These are phyloP conservation scores for Abramis brama DNA, from an alignment of 2,113 vertebrate species.

Conservation along the genomic window DNA sequence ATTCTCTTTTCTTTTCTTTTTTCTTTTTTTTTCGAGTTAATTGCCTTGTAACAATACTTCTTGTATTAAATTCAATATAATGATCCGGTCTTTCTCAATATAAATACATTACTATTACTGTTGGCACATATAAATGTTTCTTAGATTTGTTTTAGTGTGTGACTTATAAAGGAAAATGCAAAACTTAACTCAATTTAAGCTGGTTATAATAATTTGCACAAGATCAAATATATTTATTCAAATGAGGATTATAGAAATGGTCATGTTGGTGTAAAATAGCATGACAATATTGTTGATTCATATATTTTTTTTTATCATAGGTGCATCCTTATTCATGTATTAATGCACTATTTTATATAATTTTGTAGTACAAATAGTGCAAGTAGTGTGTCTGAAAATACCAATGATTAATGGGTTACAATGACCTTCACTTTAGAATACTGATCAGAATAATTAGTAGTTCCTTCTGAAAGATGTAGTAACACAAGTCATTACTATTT, in stretches of 20 bases:
- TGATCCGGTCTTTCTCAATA: not conserved
- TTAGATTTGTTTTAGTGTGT: not conserved
- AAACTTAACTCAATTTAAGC: not conserved
- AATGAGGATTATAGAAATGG: not conserved
- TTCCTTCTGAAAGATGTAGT: too few relatives aligned
- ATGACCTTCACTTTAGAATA: too few relatives aligned
- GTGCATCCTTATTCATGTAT: not conserved
- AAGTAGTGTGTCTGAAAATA: not conserved
- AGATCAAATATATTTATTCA: not conserved
- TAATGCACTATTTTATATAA: not conserved
- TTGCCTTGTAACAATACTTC: not conserved
- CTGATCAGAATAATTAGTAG: too few relatives aligned
- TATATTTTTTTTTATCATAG: not conserved
- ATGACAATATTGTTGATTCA: not conserved
- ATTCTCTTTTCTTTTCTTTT: too few relatives aligned
- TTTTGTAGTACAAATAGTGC: not conserved
- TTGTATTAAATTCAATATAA: not conserved
- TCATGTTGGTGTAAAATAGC: not conserved
- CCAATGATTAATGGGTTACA: too few relatives aligned
- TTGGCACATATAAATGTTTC: not conserved
- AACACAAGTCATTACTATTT: too few relatives aligned
- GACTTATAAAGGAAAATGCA: not conserved
- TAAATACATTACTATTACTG: not conserved
- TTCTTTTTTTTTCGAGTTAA: not conserved
- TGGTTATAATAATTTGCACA: not conserved